Percentiles rank a stretch among this genome's conserved stretches.
phyloP scores from a whole-genome alignment of 2,113 vertebrate genomes.

The Calonectris borealis region DNA sequence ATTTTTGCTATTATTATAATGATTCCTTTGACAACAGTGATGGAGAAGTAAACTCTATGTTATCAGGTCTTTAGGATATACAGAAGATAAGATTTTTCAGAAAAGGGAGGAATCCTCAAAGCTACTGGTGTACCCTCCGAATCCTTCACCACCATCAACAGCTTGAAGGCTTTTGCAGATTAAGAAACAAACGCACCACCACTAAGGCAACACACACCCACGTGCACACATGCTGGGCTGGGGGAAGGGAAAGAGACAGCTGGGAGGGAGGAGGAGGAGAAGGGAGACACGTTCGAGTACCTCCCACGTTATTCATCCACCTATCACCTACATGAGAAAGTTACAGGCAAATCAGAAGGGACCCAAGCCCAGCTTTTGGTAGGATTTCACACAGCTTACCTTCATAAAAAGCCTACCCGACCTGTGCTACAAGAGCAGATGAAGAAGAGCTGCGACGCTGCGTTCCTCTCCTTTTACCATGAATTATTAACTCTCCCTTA shows the following conservation, averaged over 20 bases:
- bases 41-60: neutral
- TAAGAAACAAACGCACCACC: conserved; percentile 24
- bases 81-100: neutral
- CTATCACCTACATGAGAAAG: neutral
- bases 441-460: neutral
- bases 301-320: neutral
- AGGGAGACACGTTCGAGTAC: neutral
- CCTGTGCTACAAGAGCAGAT: neutral
- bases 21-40: neutral
- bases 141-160: neutral
- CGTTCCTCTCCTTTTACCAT: conserved; percentile 11
- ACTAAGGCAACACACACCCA: conserved; percentile 23
- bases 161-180: conserved; percentile 30
- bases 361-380: neutral
- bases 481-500: conserved; percentile 46
- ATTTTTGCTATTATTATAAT: neutral
- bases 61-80: neutral
- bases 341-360: neutral
- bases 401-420: neutral
- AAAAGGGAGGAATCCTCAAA: neutral
- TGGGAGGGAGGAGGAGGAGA: neutral
- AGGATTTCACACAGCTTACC: conserved; percentile 30
- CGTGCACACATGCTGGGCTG: neutral
- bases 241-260: neutral
- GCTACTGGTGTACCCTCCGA: neutral